Evolutionary conservation across 2,797 vertebrate species (phyloP).

Genomic region (Setipinna tenuifilis): DNA sequence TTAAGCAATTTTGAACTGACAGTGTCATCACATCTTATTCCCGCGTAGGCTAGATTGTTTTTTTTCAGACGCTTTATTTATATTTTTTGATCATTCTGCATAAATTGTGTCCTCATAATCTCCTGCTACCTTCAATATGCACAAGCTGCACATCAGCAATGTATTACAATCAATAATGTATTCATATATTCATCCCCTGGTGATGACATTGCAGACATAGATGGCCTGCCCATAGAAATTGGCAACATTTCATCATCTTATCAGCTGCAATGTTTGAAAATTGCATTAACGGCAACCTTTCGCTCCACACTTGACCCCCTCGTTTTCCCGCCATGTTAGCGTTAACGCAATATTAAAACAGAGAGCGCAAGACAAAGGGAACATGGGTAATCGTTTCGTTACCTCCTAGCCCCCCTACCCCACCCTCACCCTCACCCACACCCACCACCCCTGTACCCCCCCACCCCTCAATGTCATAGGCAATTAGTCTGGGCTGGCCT

Average conservation of each 20-base stretch:
- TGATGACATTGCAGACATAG: neutral
- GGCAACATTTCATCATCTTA: neutral
- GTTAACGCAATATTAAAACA: neutral
- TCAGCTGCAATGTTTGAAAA: neutral
- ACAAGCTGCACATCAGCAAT: neutral
- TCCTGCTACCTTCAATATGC: neutral
- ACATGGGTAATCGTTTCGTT: neutral
- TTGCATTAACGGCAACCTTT: neutral
- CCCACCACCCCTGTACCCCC: neutral
- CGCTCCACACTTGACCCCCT: neutral
- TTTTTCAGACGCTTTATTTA: neutral
- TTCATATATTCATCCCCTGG: neutral
- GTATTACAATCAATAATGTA: slow-evolving; percentile 3
- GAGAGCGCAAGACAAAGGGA: neutral
- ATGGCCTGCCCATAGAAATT: neutral
- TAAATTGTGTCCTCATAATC: neutral
- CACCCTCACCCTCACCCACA: neutral
- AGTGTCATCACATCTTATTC: neutral
- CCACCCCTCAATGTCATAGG: neutral
- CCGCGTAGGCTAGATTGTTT: neutral
- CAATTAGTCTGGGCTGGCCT: neutral
- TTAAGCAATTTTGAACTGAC: neutral
- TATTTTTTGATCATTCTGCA: neutral
- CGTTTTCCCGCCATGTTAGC: neutral
- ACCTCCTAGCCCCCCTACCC: neutral